Evolutionary conservation across 2,888 invertebrate genomes (phyloP), one percentile per base, ranked within the genome.

Genomic region (Branchellion lobata): DNA sequence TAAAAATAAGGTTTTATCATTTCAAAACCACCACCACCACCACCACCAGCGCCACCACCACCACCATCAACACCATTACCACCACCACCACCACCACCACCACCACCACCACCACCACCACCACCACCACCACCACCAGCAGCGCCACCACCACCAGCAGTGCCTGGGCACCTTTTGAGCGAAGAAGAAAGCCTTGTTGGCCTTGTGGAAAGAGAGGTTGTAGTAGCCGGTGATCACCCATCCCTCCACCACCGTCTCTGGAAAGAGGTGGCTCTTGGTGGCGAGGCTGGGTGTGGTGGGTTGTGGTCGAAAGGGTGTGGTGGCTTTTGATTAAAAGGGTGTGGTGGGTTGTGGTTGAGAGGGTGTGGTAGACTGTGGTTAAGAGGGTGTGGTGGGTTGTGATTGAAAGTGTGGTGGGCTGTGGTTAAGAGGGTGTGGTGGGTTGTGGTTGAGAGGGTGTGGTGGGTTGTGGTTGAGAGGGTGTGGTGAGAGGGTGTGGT

Each of bases 141-240:
- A 65, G 8, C 5, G 8, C 29, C 65, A 29, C 14, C 14, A 40
- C 40, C 40, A 40, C 14, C 40, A 40, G 8, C 40, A n/a, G n/a
- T n/a, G n/a, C 40, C 40, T 18, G 18, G 27, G 21, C 84, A 89
- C 90, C 86, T 93, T 92, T 80, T 92, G 91, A 0, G 91, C 92
- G 85, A 93, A 92, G 85, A 91, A 92, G 1, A 91, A 90, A 0
- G 93, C 92, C 84, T 92, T 91, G 29, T 91, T 91, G 80, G 90
- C 90, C 84, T 92, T 92, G 81, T 91, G 90, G 40, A 89, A 88
- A 0, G 90, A 89, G 84, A 91, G 91, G 83, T 92, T 90, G 76
- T 90, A 90, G 87, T 93, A 93, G 0, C 92, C 93, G 86, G 92
- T 90, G 0, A 92, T 92, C 78, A 93, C 91, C 91, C 93, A 94